Base-by-base conservation (phyloP, 1,140 invertebrate species). In the Apis dorsata region DNA sequence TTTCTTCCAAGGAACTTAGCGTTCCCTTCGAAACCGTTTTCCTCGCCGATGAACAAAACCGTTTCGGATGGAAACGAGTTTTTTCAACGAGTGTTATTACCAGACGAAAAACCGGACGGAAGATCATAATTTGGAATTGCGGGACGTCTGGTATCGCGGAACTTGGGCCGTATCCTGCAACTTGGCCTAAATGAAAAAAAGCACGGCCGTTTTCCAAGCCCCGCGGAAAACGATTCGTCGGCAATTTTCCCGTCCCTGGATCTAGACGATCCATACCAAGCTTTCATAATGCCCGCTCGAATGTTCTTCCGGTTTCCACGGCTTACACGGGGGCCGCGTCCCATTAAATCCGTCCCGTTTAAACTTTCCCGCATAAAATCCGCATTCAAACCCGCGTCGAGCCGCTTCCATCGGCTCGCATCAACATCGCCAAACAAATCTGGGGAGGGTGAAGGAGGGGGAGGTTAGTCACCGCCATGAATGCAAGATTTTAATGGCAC, bases 401-500 rank as follows among this genome's bases (percentile, higher is more conserved):
- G 65, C 19, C 51, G 51, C 51, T 70, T 24, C 49, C 55, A 68
- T 44, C 17, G 9, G 24, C 55, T 65, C 55, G 34, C 57, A 34
- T 83, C 65, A 68, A 51, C 79, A 76, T 86, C 72, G 21, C 28
- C 57, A 65, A 79, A 78, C 81, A 68, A 79, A 80, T 53, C 73
- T 72, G 68, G 78, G 5, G 34, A 44, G 34, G 34, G 34, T 3
- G 34, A 34, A 24, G 24, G 24, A 24, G 24, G 24, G 24, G 24
- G 24, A 24, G 24, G 34, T 44, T 44, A 79, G 24, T 72, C 12
- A 53, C 74, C 51, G 51, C 84, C 81, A 84, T 89, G 86, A 89
- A 90, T 86, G 83, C 71, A 62, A 66, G 85, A 88, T 88, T 89
- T 86, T 88, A 90, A 79, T 85, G 76, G 65, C 44, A 68, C 74